A percentile compares a stretch with the other conserved stretches of the same genome.
Evolutionary conservation across 2,113 vertebrate genomes (phyloP).

Genomic region (Coracopsis vasa): DNA sequence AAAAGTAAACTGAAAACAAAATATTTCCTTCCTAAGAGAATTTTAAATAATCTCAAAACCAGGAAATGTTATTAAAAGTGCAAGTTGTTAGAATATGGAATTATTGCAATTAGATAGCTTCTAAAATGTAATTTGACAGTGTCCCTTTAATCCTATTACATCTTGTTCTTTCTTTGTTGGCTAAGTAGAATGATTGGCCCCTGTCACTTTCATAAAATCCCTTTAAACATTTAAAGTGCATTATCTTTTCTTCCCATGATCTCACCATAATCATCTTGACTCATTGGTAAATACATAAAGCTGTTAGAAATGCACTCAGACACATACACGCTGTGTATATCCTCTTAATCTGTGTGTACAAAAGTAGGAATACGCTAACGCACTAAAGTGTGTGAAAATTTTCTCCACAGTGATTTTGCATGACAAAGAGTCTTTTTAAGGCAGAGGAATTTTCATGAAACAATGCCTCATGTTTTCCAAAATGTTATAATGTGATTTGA

Average conservation of each 20-base stretch:
- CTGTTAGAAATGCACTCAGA: background rate
- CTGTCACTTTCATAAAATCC: background rate
- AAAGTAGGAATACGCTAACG: background rate
- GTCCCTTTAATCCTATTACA: background rate
- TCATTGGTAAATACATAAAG: background rate
- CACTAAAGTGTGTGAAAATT: background rate
- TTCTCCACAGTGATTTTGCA: background rate
- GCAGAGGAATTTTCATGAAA: background rate
- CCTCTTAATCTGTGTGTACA: background rate
- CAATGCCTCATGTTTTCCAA: background rate
- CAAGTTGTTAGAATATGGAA: background rate
- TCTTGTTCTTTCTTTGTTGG: conserved; percentile 2
- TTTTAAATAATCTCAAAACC: background rate
- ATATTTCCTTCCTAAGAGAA: background rate
- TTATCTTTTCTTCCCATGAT: background rate
- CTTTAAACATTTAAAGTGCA: background rate
- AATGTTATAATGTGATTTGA: background rate
- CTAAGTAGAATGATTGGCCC: background rate
- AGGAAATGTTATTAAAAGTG: background rate
- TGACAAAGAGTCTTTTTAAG: background rate
- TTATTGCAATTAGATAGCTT: background rate
- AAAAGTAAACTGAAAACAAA: background rate
- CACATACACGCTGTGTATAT: background rate
- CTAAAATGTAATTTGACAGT: conserved; percentile 19
- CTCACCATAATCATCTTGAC: background rate